Evolutionary conservation across 2,113 vertebrate species (phyloP), one percentile per base, ranked within the genome.

Genomic region (Crocuta crocuta): DNA sequence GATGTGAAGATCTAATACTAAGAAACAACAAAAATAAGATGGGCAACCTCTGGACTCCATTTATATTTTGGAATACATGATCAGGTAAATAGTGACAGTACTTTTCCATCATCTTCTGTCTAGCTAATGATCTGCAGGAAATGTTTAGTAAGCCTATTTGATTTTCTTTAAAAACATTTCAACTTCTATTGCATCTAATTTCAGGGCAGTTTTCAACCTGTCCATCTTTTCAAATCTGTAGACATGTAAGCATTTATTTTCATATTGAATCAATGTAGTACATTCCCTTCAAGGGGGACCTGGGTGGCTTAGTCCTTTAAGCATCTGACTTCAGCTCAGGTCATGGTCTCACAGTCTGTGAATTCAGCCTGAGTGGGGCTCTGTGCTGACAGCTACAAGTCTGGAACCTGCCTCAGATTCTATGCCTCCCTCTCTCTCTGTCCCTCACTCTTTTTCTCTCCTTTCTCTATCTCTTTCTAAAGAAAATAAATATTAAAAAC

Each of bases 141-240:
- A 94, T 87, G 89, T 35, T 94, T 79, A 70, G 76, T 74, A 61
- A 82, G 53, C 10, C 28, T 81, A 74, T 80, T 96, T 96, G 68
- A 98, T 97, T 97, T 98, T 45, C 33, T 91, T 91, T 91, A 68
- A 95, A 85, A 94, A 89, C 5, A 86, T 81, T 96, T 88, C 43
- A 71, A 74, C 70, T 80, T 78, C 33, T 81, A 80, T n/a, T 65
- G 8, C 7, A 95, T 53, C 13, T 63, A 92, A 76, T 71, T 31
- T 74, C 82, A 74, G n/a, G 7, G 10, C 4, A 74, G 50, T 89
- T 89, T 92, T 95, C 28, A 76, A 95, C 2, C 21, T 95, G 43
- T 85, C 26, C 94, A 43, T 85, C 71, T 84, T 86, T 78, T 93
- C 55, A 50, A 23, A 91, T 93, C 74, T 92, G 87, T 97, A 91